Base-by-base conservation (phyloP, 2,797 vertebrate genomes). In the Artibeus lituratus region DNA sequence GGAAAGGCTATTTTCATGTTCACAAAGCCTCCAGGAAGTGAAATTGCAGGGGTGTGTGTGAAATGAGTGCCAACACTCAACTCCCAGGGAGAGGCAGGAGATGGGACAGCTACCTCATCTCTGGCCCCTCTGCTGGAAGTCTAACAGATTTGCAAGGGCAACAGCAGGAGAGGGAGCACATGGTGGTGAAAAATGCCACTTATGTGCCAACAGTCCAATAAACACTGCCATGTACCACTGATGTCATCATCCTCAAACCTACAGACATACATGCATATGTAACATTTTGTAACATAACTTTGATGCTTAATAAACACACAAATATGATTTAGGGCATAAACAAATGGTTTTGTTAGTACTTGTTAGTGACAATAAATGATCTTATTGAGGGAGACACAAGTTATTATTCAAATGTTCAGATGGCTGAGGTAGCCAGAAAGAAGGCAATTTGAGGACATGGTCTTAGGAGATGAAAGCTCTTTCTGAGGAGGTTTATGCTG, bases 1-100 rank as follows among this genome's bases (percentile, higher is more conserved):
- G 87, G 72, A 95, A 80, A 19, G 69, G 49, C 69, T 73, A 84
- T 81, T 93, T 96, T 96, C 78, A 89, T 5, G 26, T 62, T 90
- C 42, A 96, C 55, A 94, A 90, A 95, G 62, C 87, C 81, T 95
- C 84, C 72, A 93, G 74, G 81, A 97, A 90, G 65, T 81, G 65
- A 84, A 80, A 76, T 72, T 73, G 70, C 86, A 77, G 57, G 35
- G 16, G 5, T 59, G 35, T 69, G 16, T 49, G 47, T 89, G 55
- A 90, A 84, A 74, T 44, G 55, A 77, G 21, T 72, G 39, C 65
- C 72, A 95, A 59, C 0, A 85, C 44, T 72, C 32, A 72, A 73
- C 22, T 92, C 32, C 78, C 87, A 69, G 47, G 37, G 37, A 90
- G 39, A 84, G 37, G 47, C 29, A 70, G 70, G 42, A 83, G 42